Evolutionary conservation across 64 coral and sea anemone species (phyloP), one percentile per base, ranked within the genome.

Genomic region (Porites lutea): DNA sequence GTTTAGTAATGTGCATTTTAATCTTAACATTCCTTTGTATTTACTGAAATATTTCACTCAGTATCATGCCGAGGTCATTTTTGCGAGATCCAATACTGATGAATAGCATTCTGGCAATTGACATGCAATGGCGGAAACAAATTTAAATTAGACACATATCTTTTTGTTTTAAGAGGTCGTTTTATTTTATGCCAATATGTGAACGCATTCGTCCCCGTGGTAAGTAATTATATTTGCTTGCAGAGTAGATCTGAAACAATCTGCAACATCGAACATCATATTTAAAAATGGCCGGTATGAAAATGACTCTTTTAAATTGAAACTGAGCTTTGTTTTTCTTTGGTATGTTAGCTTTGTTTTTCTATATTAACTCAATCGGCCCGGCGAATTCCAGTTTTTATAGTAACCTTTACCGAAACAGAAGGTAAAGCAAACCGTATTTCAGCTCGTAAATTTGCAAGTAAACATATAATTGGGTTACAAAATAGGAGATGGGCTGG

Each of bases 121-220:
- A 37, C 43, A 82, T 65, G 71, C 71, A 73, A 73, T 37, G 54
- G 27, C 27, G 27, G 27, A 11, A 47, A 37, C 23, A 71, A 10
- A n/a, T 47, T 73, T 73, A 73, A 73, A 73, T 73, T 45, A 73
- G 71, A 73, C 8, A 9, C 66, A 21, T 73, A 11, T 73, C 48
- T 37, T 13, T 47, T 65, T 16, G 4, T 65, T 73, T 73, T 3
- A 73, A 73, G 71, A 14, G 3, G 14, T 73, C 71, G 71, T 37
- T 47, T 47, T 16, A 65, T 47, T 73, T 73, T 47, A 82, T 13
- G 8, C 59, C 13, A 19, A 82, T 65, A 65, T 82, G 13, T 82
- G 14, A 47, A 82, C 64, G 65, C 58, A 61, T 47, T 43, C 57
- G 5, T 15, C 22, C 47, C 23, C 78, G 4, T 13, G 22, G 18